A percentile compares a stretch with the other conserved stretches of the same genome.
phyloP scores from a whole-genome alignment of 2,113 vertebrate genomes.

The Phodopus roborovskii region DNA sequence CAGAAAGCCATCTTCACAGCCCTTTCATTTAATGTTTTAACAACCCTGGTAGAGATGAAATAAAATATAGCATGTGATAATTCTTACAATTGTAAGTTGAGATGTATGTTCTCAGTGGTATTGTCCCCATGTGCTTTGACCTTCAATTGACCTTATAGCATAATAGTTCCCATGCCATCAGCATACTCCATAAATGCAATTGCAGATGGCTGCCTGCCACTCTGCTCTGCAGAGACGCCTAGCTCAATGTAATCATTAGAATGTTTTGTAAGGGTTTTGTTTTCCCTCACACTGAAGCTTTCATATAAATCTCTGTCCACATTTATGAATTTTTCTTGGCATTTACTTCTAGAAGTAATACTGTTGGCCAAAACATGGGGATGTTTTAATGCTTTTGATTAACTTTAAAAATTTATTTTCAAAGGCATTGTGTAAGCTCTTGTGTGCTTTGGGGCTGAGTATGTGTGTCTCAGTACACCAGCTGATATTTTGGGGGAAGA shows the following conservation, averaged over 20 bases:
- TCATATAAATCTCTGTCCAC: conserved; percentile 66
- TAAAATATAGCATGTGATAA: conserved; percentile 15
- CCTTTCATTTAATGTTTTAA: not conserved
- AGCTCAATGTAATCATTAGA: conserved; percentile 53
- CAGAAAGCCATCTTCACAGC: not conserved
- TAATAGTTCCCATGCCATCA: conserved; percentile 36
- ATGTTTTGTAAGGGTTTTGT: conserved; percentile 8
- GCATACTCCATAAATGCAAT: conserved; percentile 46
- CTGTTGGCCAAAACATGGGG: conserved; percentile 47
- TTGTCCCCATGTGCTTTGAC: not conserved
- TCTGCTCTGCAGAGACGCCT: conserved; percentile 14
- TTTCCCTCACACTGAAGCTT: conserved; percentile 63
- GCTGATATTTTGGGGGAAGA: not conserved
- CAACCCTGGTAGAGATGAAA: conserved; percentile 35
- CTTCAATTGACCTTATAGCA: conserved; percentile 37
- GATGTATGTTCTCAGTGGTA: not conserved
- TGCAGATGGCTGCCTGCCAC: conserved; percentile 49
- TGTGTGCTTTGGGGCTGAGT: not conserved
- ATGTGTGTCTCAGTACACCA: not conserved
- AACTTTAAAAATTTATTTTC: conserved; percentile 48
- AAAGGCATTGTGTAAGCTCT: not conserved
- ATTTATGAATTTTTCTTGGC: conserved; percentile 74
- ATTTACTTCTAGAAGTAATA: conserved; percentile 47
- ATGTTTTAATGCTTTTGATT: conserved; percentile 57
- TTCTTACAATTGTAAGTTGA: conserved; percentile 8